Conservation (phyloP, 1,140 invertebrate species). For the Achroia grisella region DNA sequence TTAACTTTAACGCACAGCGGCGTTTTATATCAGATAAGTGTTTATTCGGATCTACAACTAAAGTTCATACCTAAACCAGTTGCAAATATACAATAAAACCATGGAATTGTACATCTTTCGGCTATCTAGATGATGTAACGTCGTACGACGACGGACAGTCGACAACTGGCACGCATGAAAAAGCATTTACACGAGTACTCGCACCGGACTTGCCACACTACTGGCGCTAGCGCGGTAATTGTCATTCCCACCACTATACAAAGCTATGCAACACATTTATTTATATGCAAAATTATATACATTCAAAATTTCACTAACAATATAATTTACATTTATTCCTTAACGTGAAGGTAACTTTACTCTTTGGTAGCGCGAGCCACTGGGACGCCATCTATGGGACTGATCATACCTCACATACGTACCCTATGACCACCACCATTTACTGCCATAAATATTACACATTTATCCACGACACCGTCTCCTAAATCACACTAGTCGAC, state of each 20-base stretch:
- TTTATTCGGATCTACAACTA: too few relatives aligned
- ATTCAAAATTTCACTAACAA: slow-evolving; percentile 44
- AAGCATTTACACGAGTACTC: too few relatives aligned
- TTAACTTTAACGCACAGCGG: too few relatives aligned
- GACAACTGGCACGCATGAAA: background rate
- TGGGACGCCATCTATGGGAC: slow-evolving; percentile 17
- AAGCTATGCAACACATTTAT: slow-evolving; percentile 43
- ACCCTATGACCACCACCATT: background rate
- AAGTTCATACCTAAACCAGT: too few relatives aligned
- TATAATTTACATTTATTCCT: slow-evolving; percentile 62
- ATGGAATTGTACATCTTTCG: too few relatives aligned
- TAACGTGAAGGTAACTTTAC: slow-evolving; percentile 67
- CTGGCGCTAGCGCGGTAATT: slow-evolving; percentile 2
- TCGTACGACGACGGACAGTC: background rate
- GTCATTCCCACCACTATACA: slow-evolving; percentile 16
- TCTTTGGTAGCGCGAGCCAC: slow-evolving; percentile 68
- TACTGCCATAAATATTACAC: background rate
- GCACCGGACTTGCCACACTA: slow-evolving; percentile 9
- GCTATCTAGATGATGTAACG: too few relatives aligned
- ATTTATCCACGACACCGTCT: background rate
- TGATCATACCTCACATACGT: too few relatives aligned
- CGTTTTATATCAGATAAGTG: too few relatives aligned
- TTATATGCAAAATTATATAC: slow-evolving; percentile 57
- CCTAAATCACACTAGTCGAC: background rate
- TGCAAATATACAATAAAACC: too few relatives aligned